Conservation (phyloP, 53 echinoderm and acorn worm species). For the Paracentrotus lividus region DNA sequence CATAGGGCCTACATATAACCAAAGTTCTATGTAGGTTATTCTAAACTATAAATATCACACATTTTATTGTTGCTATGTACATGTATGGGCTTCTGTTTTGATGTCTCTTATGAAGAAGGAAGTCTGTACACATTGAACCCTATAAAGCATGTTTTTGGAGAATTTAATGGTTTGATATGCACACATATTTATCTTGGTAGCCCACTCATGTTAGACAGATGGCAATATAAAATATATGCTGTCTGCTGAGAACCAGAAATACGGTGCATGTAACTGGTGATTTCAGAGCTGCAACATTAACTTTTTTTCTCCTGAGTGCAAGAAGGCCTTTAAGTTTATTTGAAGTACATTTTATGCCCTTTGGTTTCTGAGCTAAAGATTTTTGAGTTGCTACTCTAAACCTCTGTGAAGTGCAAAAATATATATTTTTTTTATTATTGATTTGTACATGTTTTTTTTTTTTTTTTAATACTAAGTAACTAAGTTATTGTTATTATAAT, state of each 20-base stretch:
- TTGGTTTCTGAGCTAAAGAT: too few species aligned
- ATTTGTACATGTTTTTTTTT: too few species aligned
- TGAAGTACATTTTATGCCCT: neutral
- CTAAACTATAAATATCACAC: neutral
- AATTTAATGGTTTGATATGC: neutral
- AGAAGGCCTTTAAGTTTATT: too few species aligned
- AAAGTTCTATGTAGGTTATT: too few species aligned
- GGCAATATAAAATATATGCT: neutral
- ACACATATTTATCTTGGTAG: neutral
- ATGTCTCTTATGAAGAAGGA: neutral
- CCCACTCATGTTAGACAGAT: neutral
- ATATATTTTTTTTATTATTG: too few species aligned
- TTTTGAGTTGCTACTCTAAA: too few species aligned
- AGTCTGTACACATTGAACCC: neutral
- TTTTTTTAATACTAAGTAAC: too few species aligned
- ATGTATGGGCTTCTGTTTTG: constrained; percentile 5
- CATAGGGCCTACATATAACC: too few species aligned
- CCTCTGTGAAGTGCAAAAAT: too few species aligned
- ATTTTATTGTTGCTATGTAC: neutral
- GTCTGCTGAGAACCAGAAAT: too few species aligned
- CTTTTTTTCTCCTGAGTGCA: neutral
- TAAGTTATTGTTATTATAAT: too few species aligned
- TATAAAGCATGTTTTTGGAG: neutral
- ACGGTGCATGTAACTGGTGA: too few species aligned
- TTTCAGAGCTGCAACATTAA: neutral